A percentile compares a stretch with the other conserved stretches of the same genome.
These are phyloP conservation scores for Vimba vimba DNA, from an alignment of 2,113 vertebrate genomes.

Conservation along the genomic window DNA sequence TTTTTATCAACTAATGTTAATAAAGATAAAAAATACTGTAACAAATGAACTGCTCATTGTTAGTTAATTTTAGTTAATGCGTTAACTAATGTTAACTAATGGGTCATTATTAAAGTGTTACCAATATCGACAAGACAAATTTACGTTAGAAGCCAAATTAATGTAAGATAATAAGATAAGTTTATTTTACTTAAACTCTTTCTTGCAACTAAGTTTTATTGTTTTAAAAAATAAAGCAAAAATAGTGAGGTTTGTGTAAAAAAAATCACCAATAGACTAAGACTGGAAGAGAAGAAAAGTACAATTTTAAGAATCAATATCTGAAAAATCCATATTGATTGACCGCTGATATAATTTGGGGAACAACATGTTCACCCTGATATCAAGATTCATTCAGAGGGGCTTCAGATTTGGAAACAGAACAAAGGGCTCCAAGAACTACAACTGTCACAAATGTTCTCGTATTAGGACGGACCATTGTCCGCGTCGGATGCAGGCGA, in stretches of 20 bases:
- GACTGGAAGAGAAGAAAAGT: not conserved
- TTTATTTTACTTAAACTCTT: not conserved
- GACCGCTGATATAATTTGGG: not conserved
- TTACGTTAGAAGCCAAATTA: not conserved
- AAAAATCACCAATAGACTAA: not conserved
- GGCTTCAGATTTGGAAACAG: constrained; percentile 13
- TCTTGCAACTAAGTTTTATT: not conserved
- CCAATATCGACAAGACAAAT: too few relatives aligned
- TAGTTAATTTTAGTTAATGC: too few relatives aligned
- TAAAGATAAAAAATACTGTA: too few relatives aligned
- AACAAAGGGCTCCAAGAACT: constrained; percentile 24
- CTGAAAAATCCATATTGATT: not conserved
- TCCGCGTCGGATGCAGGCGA: constrained; percentile 10
- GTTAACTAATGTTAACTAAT: too few relatives aligned
- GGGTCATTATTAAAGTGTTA: too few relatives aligned
- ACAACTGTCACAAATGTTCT: constrained; percentile 29
- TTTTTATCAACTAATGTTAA: too few relatives aligned
- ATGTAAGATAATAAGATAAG: not conserved
- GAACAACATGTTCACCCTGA: constrained; percentile 2
- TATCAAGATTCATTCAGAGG: constrained; percentile 19
- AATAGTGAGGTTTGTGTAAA: too few relatives aligned
- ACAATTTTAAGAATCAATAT: not conserved
- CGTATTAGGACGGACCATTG: constrained; percentile 31
- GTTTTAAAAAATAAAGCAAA: not conserved
- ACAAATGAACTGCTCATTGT: too few relatives aligned